Evolutionary conservation across 2,888 invertebrate species (phyloP), one percentile per base, ranked within the genome.

Genomic region (Catocala nupta): DNA sequence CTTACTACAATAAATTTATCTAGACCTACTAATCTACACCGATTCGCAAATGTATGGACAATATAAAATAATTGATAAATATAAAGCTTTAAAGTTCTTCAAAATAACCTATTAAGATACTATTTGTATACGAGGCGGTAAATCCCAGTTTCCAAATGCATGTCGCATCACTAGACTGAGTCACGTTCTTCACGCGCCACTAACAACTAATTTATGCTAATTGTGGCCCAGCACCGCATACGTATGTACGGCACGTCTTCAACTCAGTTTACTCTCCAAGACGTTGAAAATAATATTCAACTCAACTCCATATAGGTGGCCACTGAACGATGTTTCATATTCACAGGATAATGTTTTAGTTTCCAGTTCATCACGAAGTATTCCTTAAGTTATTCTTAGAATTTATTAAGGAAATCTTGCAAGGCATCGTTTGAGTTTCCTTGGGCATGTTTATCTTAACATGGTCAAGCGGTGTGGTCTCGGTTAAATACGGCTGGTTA

Each of bases 161-260:
- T 39, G 44, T 51, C 59, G 57, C 77, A 71, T 71, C 77, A 75
- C 77, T 77, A 75, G 10, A 59, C 50, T 90, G 88, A 90, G 85
- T 92, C 93, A 92, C 91, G 90, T 88, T 87, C 86, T 92, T 91
- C 92, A 92, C 90, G 93, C 90, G 87, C 87, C 89, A 88, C 89
- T 88, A 87, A 88, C 83, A 85, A 91, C 89, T 93, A 92, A 93
- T 93, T 89, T 91, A 94, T 93, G 93, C 81, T 88, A 92, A 92
- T 93, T 85, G 79, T 70, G 81, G 77, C 79, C 76, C 82, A 78
- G 82, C 84, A 80, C 80, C 76, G 80, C 81, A 87, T 90, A 86
- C 87, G 84, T 90, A 91, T 90, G 88, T 82, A 81, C 73, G 81
- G 84, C 90, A 92, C 91, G 92, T 91, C 84, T 81, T 80, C 80